Conservation (phyloP, 2,113 vertebrate species). For the Todiramphus chloris region DNA sequence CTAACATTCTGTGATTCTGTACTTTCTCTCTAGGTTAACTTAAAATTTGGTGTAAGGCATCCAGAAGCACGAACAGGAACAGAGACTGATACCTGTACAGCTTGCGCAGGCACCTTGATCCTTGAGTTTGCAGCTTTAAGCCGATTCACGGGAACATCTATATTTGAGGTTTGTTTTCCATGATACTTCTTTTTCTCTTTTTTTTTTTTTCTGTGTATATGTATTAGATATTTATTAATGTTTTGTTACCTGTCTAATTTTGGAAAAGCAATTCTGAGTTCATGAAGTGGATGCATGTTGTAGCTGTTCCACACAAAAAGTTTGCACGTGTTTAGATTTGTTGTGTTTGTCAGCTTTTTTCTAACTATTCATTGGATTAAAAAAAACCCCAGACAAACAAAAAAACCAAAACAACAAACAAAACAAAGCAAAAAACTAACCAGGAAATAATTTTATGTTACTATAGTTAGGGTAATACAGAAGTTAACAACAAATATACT, state of each 20-base stretch:
- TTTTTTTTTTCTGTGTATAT: background rate
- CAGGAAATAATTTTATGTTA: background rate
- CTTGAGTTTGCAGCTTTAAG: constrained; percentile 97
- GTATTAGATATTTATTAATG: background rate
- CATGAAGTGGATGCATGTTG: background rate
- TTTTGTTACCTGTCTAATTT: background rate
- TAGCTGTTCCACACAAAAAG: background rate
- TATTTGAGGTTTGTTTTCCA: constrained; percentile 90
- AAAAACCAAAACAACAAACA: background rate
- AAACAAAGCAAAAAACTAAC: too few species aligned
- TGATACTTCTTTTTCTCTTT: background rate
- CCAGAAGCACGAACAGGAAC: constrained; percentile 94
- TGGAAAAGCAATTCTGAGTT: background rate
- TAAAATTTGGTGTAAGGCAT: constrained; percentile 91
- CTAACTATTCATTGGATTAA: background rate
- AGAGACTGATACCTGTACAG: constrained; percentile 97
- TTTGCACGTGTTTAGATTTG: background rate
- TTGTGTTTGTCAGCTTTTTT: background rate
- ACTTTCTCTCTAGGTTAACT: constrained; percentile 84
- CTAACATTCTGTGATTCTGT: too few species aligned
- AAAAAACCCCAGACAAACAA: background rate
- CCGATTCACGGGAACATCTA: constrained; percentile 92
- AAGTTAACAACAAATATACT: background rate
- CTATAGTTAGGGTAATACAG: background rate
- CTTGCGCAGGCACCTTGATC: constrained; percentile 97